phyloP scores from a whole-genome alignment of 2,113 vertebrate species.

The Anser cygnoides region DNA sequence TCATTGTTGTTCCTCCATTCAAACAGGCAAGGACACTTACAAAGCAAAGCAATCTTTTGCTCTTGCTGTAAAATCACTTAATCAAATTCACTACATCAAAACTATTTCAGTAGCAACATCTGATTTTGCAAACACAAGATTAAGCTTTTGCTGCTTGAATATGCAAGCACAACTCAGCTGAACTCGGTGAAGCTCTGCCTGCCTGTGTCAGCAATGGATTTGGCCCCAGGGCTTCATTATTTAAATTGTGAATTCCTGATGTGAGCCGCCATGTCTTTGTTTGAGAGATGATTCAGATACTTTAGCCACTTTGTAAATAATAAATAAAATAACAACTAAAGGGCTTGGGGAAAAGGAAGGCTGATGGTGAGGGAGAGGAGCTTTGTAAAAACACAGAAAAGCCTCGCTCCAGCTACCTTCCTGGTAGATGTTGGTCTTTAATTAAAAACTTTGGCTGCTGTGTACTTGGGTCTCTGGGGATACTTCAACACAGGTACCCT shows the following conservation, averaged over 20 bases:
- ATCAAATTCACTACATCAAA: not conserved
- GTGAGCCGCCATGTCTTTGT: not conserved
- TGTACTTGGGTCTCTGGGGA: not conserved
- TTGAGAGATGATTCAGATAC: not conserved
- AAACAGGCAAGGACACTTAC: not conserved
- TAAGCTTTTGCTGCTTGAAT: not conserved
- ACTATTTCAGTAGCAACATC: not conserved
- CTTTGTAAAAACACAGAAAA: not conserved
- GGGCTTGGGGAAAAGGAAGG: not conserved
- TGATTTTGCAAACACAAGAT: not conserved
- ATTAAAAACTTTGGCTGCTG: not conserved
- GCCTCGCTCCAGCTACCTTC: not conserved
- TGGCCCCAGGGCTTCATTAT: not conserved
- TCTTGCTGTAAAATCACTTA: not conserved
- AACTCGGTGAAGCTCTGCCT: not conserved
- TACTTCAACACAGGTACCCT: not conserved
- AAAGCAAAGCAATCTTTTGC: not conserved
- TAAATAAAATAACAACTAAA: not conserved
- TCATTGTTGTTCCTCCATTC: not conserved
- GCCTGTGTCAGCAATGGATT: not conserved
- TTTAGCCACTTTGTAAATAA: not conserved
- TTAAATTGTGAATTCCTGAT: not conserved
- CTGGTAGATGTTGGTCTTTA: not conserved
- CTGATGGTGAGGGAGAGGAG: not conserved
- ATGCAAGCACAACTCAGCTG: not conserved